Evolutionary conservation across 1,140 invertebrate species (phyloP), one percentile per base, ranked within the genome.

Genomic region (Ladona fulva): DNA sequence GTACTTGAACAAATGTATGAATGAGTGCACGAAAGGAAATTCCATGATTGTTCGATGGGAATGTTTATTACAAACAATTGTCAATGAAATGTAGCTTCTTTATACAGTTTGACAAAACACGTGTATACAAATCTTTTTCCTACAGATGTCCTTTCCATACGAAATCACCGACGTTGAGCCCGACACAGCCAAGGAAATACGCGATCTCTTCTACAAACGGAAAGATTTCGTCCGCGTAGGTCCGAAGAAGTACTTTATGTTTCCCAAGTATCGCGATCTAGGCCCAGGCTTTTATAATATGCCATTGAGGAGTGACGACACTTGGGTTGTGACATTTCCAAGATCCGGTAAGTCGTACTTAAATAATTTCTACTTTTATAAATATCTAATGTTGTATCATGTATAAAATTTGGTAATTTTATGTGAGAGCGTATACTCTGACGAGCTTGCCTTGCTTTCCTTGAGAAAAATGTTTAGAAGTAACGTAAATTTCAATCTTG

Each of bases 261-360:
- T 11, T 76, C 25, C 75, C 11, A 25, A 76, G 22, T 76, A 76
- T 25, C 16, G 75, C 16, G 22, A 76, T 10, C 12, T 42, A n/a
- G 75, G 24, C 25, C 8, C 25, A 10, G 10, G 25, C 10, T 22
- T 29, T 25, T 76, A 37, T 42, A 76, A 76, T 24, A 22, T 76
- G 16, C 10, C 44, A 24, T 59, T 82, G 1, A 76, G 82, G 74
- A n/a, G 78, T n/a, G 86, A 87, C 79, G 88, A 89, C 83, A 82
- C 88, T n/a, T 88, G 86, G 85, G 83, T 89, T 74, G 85, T 87
- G 0, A 84, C 85, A 16, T 86, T 85, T 82, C 87, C 88, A 8
- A 8, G 74, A 10, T 74, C 74, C 8, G 74, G 74, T 74, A 11
- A 52, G 44, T 52, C 10, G 19, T 52, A n/a, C n/a, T n/a, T n/a